Evolutionary conservation across 2,888 invertebrate species (phyloP).

Genomic region (Scaeva pyrastri): DNA sequence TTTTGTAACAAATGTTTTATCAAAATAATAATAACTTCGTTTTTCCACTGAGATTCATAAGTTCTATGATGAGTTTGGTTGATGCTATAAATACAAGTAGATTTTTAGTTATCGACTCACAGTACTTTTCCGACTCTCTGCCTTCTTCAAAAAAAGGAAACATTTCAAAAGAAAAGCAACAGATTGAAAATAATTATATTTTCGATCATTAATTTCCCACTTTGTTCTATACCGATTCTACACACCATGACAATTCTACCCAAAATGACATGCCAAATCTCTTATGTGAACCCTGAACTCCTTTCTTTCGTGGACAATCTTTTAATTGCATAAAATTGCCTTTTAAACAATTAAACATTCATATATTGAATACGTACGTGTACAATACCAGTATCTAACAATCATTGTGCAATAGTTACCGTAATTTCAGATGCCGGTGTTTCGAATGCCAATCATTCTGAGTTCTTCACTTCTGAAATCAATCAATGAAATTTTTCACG

Average conservation of each 20-base stretch:
- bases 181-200: not conserved
- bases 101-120: too few relatives aligned
- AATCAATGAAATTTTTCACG: slow-evolving; percentile 70
- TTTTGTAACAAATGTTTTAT: too few relatives aligned
- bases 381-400: slow-evolving; percentile 51
- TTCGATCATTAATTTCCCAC: slow-evolving; percentile 3
- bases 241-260: slow-evolving; percentile 6
- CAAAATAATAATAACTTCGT: too few relatives aligned
- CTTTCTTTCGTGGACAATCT: slow-evolving; percentile 1
- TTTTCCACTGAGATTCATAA: too few relatives aligned
- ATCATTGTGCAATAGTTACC: slow-evolving; percentile 41
- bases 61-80: too few relatives aligned
- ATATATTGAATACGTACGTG: too few relatives aligned
- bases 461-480: slow-evolving; percentile 56
- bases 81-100: too few relatives aligned
- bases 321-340: slow-evolving; percentile 63
- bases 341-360: not conserved
- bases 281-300: slow-evolving; percentile 34
- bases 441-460: slow-evolving; percentile 61
- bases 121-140: too few relatives aligned
- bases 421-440: slow-evolving; percentile 61
- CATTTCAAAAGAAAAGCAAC: not conserved
- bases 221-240: not conserved
- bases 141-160: too few relatives aligned
- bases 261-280: slow-evolving; percentile 41